Evolutionary conservation across 35 echinoderm and acorn worm genomes (phyloP).

Genomic region (Heliocidaris erythrogramma): DNA sequence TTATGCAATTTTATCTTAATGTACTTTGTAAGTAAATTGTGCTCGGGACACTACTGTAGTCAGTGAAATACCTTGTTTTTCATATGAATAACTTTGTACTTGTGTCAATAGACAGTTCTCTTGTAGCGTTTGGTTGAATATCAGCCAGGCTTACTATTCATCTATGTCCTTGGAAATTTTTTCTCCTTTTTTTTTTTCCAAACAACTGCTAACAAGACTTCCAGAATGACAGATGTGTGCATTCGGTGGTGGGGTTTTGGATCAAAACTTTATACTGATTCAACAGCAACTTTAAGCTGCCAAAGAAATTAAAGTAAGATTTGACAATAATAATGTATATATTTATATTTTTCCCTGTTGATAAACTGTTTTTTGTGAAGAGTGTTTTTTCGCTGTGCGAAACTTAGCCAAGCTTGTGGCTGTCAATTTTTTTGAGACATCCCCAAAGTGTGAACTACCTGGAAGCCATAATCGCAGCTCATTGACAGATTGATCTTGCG

Average conservation of each 20-base stretch:
- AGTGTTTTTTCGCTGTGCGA: constrained; percentile 50
- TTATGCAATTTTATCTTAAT: constrained; percentile 50
- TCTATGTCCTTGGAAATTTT: constrained; percentile 9
- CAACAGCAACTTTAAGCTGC: constrained; percentile 49
- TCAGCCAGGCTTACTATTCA: neutral
- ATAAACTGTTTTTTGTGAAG: constrained; percentile 5
- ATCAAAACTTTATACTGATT: constrained; percentile 52
- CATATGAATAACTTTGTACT: constrained; percentile 48
- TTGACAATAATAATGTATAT: constrained; percentile 46
- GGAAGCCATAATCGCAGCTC: constrained; percentile 27
- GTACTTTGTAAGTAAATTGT: constrained; percentile 43
- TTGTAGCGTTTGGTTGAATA: neutral
- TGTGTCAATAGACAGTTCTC: constrained; percentile 26
- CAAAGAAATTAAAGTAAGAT: constrained; percentile 41
- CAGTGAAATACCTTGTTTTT: constrained; percentile 53
- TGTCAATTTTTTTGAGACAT: neutral
- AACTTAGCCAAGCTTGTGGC: constrained; percentile 24
- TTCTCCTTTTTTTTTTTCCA: neutral
- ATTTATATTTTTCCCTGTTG: constrained; percentile 51
- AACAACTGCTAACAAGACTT: constrained; percentile 43
- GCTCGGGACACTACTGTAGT: constrained; percentile 51
- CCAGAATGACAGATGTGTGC: constrained; percentile 47
- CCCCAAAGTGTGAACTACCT: constrained; percentile 1
- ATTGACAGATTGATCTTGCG: constrained; percentile 2
- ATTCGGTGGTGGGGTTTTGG: constrained; percentile 55